Evolutionary conservation across 2,797 vertebrate genomes (phyloP), one percentile per base, ranked within the genome.

Genomic region (Australoheros facetus): DNA sequence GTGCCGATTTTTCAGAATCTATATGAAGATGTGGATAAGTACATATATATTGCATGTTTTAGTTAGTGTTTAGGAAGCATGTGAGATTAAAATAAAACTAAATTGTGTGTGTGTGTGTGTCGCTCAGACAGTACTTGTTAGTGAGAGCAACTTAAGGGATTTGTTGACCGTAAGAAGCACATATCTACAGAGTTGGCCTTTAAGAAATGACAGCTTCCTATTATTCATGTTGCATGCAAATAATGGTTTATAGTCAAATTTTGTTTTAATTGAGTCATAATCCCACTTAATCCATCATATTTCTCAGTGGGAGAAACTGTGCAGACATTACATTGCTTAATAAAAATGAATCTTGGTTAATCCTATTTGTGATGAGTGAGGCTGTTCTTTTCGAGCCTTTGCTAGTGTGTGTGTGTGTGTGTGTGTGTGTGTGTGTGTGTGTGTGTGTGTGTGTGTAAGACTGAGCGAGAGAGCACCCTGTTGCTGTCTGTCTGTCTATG

Each of bases 251-350:
- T 54, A 45, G 71, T 79, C 75, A 77, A 69, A 84, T 90, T 82
- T 39, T 19, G 16, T 84, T 93, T 92, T 91, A 93, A 93, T 93
- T 93, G 88, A 84, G 72, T 48, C 12, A 1, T 93, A 94, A 94
- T 91, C 89, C 88, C 54, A 6, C 17, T 84, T 93, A 94, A 94
- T 93, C 92, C 80, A 26, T 1, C 56, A 72, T 79, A 82, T 91
- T 78, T 78, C 71, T 79, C 34, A 21, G 81, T 80, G 81, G 88
- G 86, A 83, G 82, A 77, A 79, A 82, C 71, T 62, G 30, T 11
- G 45, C 55, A 37, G 72, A 87, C 81, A 82, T 87, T 83, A 87
- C 78, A 83, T 66, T 17, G 9, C 57, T 82, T 91, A 83, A 90
- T 89, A 82, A 88, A 83, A 84, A 77, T 78, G 83, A 91, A 88